Percentiles rank a stretch among this genome's conserved stretches.
Evolutionary conservation across 2,797 vertebrate genomes (phyloP).

Genomic region (Benthosema pterotum): DNA sequence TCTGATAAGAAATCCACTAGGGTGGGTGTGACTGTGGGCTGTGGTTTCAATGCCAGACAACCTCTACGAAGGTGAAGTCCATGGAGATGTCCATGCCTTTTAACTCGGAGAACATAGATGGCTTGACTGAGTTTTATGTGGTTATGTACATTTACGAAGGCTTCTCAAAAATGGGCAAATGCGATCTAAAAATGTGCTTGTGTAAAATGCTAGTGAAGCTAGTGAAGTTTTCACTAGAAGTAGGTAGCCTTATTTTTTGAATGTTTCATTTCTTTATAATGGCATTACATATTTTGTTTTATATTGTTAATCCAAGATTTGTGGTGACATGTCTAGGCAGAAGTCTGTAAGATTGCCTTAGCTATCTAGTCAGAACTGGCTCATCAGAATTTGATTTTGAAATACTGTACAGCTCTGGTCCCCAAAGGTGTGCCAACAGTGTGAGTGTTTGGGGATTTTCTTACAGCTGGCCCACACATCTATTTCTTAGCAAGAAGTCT

Average conservation of each 20-base stretch:
- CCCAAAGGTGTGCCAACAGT: too few relatives aligned
- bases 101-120: too few relatives aligned
- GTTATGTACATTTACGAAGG: too few relatives aligned
- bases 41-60: background rate
- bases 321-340: slow-evolving; percentile 1
- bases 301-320: background rate
- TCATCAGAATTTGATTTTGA: slow-evolving; percentile 19
- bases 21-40: slow-evolving; percentile 51
- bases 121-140: too few relatives aligned
- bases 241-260: too few relatives aligned
- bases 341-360: slow-evolving; percentile 25
- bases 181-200: background rate
- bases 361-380: slow-evolving; percentile 6
- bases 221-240: too few relatives aligned
- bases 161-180: background rate
- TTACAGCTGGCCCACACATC: too few relatives aligned
- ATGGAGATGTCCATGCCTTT: background rate
- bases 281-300: too few relatives aligned
- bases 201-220: too few relatives aligned
- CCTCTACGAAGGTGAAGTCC: background rate
- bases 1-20: slow-evolving; percentile 64
- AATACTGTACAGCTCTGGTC: background rate
- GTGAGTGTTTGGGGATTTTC: too few relatives aligned
- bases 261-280: too few relatives aligned
- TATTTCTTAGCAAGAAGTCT: too few relatives aligned